Base-by-base conservation (phyloP, 2,113 vertebrate species). In the Heterochromis multidens region DNA sequence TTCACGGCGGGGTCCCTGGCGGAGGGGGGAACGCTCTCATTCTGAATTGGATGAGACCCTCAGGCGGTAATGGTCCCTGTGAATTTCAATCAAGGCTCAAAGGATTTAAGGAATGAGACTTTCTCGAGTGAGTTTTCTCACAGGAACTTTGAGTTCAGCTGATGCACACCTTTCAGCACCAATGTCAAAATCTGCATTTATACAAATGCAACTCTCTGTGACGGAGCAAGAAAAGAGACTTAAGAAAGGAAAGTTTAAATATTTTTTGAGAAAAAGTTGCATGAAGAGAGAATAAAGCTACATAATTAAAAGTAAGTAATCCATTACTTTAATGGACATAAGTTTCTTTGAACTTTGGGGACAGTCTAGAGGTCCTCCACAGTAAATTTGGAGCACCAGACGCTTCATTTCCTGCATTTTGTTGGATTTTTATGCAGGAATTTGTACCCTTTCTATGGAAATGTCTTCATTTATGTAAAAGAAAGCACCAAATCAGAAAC, bases 51-150 rank as follows among this genome's bases (percentile, higher is more conserved):
- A 85, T 33, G 1, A 29, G 81, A 57, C 70, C 77, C 70, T 25
- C 17, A 19, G 72, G 85, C n/a, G 13, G 46, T 88, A 85, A 85
- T 63, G 85, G 79, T 61, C 58, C 62, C 49, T 61, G 60, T 87
- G 91, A 86, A 90, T 88, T 86, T 92, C 84, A 92, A 82, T 84
- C 2, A 19, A 74, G 65, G 86, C 89, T 92, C 78, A 88, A 81
- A 91, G 82, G 86, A 90, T 91, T 70, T 52, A 52, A 85, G 57
- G 67, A 84, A 54, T 1, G 67, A 62, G 60, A 81, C 58, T 80
- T 77, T 70, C 31, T 82, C 21, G 10, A 27, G 52, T 19, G 11
- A 58, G 27, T 29, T 56, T 83, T 61, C 74, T 67, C 78, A 12
- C 72, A 59, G 58, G 60, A 11, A 29, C n/a, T 59, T 35, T 6